Evolutionary conservation across 2,797 vertebrate genomes (phyloP).

Genomic region (Crocodylus rhombifer): DNA sequence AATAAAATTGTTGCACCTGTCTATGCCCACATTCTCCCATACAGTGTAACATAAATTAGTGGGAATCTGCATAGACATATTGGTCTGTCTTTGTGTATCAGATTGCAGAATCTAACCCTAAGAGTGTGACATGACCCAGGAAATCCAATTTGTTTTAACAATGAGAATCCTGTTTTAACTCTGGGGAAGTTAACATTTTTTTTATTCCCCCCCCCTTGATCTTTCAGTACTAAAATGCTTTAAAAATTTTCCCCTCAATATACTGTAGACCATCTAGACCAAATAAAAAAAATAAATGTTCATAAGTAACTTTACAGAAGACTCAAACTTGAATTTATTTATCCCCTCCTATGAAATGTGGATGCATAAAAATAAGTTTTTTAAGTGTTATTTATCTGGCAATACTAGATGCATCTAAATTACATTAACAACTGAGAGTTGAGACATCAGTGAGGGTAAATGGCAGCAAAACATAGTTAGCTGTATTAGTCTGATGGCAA

Average conservation of each 20-base stretch:
- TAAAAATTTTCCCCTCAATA: not conserved
- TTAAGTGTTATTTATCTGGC: not conserved
- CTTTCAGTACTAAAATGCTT: not conserved
- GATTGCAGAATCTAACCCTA: not conserved
- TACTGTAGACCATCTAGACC: not conserved
- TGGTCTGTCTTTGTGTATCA: not conserved
- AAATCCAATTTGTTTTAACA: not conserved
- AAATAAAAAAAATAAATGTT: not conserved
- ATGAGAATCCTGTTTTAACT: not conserved
- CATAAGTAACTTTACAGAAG: not conserved
- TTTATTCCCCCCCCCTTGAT: not conserved
- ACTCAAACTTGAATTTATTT: not conserved
- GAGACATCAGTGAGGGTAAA: not conserved
- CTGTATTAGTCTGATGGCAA: no score
- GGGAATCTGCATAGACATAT: not conserved
- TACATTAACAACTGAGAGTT: not conserved
- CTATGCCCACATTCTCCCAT: no score
- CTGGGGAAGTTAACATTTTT: not conserved
- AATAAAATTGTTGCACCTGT: no score
- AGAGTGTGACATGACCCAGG: not conserved
- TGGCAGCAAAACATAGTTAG: not conserved
- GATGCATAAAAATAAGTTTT: not conserved
- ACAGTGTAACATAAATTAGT: not conserved
- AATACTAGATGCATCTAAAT: not conserved
- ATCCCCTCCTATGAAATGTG: not conserved